Conservation (phyloP, 53 echinoderm and acorn worm species). For the Apostichopus leukothele region DNA sequence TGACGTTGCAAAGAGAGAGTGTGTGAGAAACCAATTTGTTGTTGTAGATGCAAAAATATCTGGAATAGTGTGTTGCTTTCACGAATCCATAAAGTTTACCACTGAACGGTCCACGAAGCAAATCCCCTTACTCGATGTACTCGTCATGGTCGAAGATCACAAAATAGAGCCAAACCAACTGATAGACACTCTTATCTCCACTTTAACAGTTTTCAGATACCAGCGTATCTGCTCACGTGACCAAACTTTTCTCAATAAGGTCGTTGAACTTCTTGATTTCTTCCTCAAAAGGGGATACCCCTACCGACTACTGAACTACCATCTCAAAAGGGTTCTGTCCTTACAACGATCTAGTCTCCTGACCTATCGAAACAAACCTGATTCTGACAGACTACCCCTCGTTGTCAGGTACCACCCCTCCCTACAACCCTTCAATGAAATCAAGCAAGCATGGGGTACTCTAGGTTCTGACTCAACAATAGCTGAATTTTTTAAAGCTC, state of each 20-base stretch:
- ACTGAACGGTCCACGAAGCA: background rate
- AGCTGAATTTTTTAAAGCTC: background rate
- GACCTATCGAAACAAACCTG: background rate
- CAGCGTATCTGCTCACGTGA: background rate
- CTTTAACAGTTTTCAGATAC: constrained; percentile 26
- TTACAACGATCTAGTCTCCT: background rate
- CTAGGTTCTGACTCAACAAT: background rate
- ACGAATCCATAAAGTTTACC: background rate
- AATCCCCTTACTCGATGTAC: constrained; percentile 22
- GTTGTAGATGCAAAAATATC: no score
- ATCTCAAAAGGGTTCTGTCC: background rate
- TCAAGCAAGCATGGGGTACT: background rate
- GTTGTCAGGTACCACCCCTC: background rate
- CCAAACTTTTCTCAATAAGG: background rate
- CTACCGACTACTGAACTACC: background rate
- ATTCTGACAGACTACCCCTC: constrained; percentile 12
- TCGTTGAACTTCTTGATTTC: background rate
- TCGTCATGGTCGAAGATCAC: background rate
- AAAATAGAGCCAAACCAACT: constrained; percentile 21
- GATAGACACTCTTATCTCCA: constrained; percentile 34
- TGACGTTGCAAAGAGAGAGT: no score
- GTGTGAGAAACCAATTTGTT: no score
- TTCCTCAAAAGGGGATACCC: constrained; percentile 11
- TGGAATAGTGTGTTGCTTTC: no score
- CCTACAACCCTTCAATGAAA: background rate